Percentiles rank a stretch among this genome's conserved stretches.
phyloP scores from a whole-genome alignment of 1,140 invertebrate species.

The Habropoda laboriosa region DNA sequence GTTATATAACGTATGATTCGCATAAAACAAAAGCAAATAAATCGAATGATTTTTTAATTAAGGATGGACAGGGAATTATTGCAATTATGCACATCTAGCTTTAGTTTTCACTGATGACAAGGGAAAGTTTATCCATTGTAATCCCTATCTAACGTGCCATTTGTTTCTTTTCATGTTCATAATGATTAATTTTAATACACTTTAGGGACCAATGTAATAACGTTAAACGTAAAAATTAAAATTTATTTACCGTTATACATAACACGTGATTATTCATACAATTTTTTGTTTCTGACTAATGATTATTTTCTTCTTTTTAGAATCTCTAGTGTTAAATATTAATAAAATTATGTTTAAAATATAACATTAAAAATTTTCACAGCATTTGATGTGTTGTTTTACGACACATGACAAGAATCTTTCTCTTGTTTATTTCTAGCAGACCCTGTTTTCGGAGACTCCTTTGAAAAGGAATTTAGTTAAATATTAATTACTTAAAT shows the following conservation, averaged over 20 bases:
- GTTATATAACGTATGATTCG: conserved; percentile 32
- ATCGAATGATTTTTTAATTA: conserved; percentile 36
- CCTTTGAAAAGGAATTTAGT: not conserved
- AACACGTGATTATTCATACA: conserved; percentile 53
- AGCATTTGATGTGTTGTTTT: not conserved
- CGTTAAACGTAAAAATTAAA: conserved; percentile 51
- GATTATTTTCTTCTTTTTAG: not conserved
- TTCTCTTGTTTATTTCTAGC: rapidly evolving
- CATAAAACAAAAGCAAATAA: conserved; percentile 23
- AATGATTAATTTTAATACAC: conserved; percentile 26
- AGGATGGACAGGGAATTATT: not conserved
- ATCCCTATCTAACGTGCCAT: conserved; percentile 51
- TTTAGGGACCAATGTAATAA: conserved; percentile 43
- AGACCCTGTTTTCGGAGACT: not conserved
- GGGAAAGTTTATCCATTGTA: conserved; percentile 19
- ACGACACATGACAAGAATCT: not conserved
- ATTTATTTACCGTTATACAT: conserved; percentile 48
- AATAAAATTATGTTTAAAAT: not conserved
- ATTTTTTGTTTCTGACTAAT: conserved; percentile 36
- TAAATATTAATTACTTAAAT: too few relatives aligned
- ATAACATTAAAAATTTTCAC: not conserved
- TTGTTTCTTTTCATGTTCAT: conserved; percentile 40
- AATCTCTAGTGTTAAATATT: not conserved
- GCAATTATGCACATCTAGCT: not conserved
- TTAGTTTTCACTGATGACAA: conserved; percentile 27